Base-by-base conservation (phyloP, 2,888 invertebrate species). In the Eledone cirrhosa region DNA sequence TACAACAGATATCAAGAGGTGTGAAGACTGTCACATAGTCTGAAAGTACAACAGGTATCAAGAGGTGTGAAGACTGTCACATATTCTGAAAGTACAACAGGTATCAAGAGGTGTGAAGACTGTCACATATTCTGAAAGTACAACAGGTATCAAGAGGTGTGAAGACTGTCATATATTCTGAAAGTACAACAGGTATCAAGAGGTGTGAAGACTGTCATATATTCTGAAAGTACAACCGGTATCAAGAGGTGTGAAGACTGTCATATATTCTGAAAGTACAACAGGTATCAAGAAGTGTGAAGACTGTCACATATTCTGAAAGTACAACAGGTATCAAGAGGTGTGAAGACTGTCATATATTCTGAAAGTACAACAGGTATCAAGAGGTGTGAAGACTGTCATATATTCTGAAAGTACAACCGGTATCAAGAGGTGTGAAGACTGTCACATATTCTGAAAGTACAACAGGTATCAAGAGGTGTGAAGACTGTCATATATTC, bases 301-400 rank as follows among this genome's bases (percentile, higher is more conserved):
- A 99, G 93, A 0, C 95, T 96, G 86, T 98, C 98, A 33, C 97
- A 93, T 29, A 98, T 91, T 82, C 90, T 88, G 83, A 29, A 29
- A 29, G n/a, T 14, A 1, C 19, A 67, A 67, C 16, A 22, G 0
- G 27, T 2, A 29, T 2, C 11, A 67, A 24, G 0, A 94, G 89
- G 95, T 94, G 22, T 95, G 93, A 27, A 99, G 93, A 0, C 95
- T 96, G 86, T 98, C 98, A 33, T 97, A 93, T 29, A 98, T 91
- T 82, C 90, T 88, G 83, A 29, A 29, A 29, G n/a, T 14, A 1
- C 19, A 67, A 67, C 16, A 22, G 0, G 27, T 2, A 29, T 2
- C 11, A 67, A 24, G 0, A 94, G 89, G 95, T 94, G 22, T 95
- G 93, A 27, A 99, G 93, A 0, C 95, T 96, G 86, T 98, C 98